Evolutionary conservation across 2,888 invertebrate genomes (phyloP).

Genomic region (Polyommatus iphigenia): DNA sequence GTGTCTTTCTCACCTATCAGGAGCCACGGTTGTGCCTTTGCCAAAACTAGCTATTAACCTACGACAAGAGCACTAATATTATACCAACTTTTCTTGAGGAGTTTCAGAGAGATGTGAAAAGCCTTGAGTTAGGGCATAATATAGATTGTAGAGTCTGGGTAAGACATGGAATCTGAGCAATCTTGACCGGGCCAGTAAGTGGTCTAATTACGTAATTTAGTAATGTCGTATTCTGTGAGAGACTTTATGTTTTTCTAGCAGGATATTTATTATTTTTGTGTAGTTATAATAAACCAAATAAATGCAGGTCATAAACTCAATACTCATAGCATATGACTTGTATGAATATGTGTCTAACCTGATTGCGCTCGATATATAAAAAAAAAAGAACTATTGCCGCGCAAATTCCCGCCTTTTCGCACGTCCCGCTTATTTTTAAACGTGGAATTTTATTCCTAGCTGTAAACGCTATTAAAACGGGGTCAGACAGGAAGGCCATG

Average conservation of each 20-base stretch:
- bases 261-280: too few relatives aligned
- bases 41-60: too few relatives aligned
- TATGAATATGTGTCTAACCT: too few relatives aligned
- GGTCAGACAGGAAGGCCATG: constrained; percentile 53
- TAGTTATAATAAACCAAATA: too few relatives aligned
- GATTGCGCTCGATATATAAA: neutral
- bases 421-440: constrained; percentile 12
- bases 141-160: neutral
- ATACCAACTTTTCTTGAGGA: neutral
- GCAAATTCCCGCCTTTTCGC: neutral
- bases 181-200: neutral
- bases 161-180: neutral
- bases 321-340: neutral
- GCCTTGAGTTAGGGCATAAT: neutral
- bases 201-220: neutral
- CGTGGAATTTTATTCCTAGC: constrained; percentile 35
- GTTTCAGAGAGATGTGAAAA: neutral
- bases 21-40: too few relatives aligned
- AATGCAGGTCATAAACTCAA: too few relatives aligned
- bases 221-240: too few relatives aligned
- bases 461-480: constrained; percentile 37
- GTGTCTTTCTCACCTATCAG: neutral
- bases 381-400: neutral
- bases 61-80: neutral
- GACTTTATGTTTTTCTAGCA: too few relatives aligned